These are phyloP conservation scores for Ormyrus thymus DNA, from an alignment of 2,888 invertebrate genomes.

Conservation along the genomic window DNA sequence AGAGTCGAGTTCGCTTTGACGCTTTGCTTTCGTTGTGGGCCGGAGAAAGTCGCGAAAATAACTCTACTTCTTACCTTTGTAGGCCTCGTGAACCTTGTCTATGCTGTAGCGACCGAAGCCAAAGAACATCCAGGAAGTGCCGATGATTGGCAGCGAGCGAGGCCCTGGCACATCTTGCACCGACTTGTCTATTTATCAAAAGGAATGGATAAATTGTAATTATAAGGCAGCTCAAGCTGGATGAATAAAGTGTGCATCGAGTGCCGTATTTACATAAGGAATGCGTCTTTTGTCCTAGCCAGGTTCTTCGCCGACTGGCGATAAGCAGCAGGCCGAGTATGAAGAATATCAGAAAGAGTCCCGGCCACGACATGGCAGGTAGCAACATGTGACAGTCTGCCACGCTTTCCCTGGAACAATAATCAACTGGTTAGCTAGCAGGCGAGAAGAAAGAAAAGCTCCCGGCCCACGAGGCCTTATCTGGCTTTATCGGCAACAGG, in stretches of 20 bases:
- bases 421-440: neutral
- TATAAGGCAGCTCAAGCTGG: constrained; percentile 4
- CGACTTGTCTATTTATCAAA: constrained; percentile 47
- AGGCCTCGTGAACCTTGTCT: constrained; percentile 86
- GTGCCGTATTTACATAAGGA: too few relatives aligned
- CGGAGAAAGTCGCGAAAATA: neutral
- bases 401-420: constrained; percentile 19
- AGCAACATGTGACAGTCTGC: constrained; percentile 61
- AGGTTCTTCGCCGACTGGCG: too few relatives aligned
- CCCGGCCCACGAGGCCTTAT: constrained; percentile 46
- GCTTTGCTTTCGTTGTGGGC: neutral
- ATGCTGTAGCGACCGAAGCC: constrained; percentile 81
- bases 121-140: constrained; percentile 89
- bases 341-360: constrained; percentile 54
- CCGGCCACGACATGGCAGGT: constrained; percentile 64
- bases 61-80: constrained; percentile 79
- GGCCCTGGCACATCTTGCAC: constrained; percentile 83
- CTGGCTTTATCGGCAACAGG: constrained; percentile 52
- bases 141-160: constrained; percentile 82
- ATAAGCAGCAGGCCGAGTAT: constrained; percentile 52
- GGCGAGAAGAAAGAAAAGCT: constrained; percentile 5
- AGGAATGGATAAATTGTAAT: too few relatives aligned
- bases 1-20: too few relatives aligned
- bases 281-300: too few relatives aligned
- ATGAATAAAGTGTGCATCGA: too few relatives aligned